Base-by-base conservation (phyloP, 1,140 invertebrate species). In the Calliopsis andreniformis region DNA sequence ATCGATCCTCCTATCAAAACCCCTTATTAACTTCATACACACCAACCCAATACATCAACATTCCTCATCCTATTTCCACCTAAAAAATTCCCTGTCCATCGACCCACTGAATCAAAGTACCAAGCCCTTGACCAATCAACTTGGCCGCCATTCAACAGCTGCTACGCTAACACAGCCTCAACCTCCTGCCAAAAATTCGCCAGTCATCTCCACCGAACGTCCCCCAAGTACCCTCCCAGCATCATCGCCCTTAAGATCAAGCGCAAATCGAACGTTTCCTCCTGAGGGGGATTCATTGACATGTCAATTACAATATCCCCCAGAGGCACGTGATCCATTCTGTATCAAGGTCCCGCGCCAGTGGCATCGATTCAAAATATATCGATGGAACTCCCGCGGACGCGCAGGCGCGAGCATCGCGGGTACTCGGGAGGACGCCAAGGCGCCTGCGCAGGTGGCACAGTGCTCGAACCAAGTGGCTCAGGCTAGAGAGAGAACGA, bases 301-400 rank as follows among this genome's bases (percentile, higher is more conserved):
- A 14, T 10, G 47, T 76, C 55, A 69, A 76, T 76, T 61, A 43
- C n/a, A 42, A 76, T 61, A 42, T 53, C 66, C 69, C 53, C n/a
- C 45, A 12, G n/a, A 61, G n/a, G 18, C 35, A 58, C 72, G 45
- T 30, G 30, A 59, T 59, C 32, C n/a, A 59, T n/a, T 6, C n/a
- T 42, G 1, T 55, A 80, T 71, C 80, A 82, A 82, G 80, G 79
- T 72, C 80, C 47, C 59, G 58, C 63, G 58, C 43, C 53, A 25
- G 16, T 45, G 3, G 1, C 42, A 61, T 69, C 66, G 73, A 79
- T 82, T 77, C 69, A 64, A 83, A 71, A 82, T 39, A 39, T 66
- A 70, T 82, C 55, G 59, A 69, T 61, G 30, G 2, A 18, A 0
- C 0, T n/a, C 2, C 3, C 16, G 20, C 20, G 2, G 0, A 0